Conservation (phyloP, 2,888 invertebrate genomes). For the Neocrepidodera transversa region DNA sequence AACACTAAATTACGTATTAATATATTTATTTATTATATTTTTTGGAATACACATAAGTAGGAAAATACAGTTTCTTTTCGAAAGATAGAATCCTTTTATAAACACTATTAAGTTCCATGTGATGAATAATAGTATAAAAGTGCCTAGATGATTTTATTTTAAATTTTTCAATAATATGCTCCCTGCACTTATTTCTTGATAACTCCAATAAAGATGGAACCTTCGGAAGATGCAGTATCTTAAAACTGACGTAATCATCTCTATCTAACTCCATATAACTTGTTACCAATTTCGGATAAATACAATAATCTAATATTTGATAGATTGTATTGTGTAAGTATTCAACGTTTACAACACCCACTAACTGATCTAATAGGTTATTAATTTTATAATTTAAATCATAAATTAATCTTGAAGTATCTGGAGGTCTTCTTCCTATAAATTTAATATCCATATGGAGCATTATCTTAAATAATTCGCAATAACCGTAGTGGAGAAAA, state of each 20-base stretch:
- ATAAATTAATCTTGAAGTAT: conserved; percentile 40
- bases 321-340: conserved; percentile 39
- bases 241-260: conserved; percentile 37
- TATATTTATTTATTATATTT: conserved; percentile 12
- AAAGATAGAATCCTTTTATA: conserved; percentile 48
- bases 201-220: conserved; percentile 49
- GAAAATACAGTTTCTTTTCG: conserved; percentile 44
- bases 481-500: conserved; percentile 42
- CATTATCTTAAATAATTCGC: conserved; percentile 42
- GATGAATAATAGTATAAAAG: conserved; percentile 43
- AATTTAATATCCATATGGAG: conserved; percentile 45
- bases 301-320: conserved; percentile 39
- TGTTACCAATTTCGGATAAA: conserved; percentile 36
- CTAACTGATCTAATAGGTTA: conserved; percentile 33
- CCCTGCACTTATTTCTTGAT: conserved; percentile 46
- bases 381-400: conserved; percentile 31
- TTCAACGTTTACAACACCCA: conserved; percentile 32
- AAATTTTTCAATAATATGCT: conserved; percentile 41
- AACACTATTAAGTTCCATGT: conserved; percentile 38
- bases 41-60: conserved; percentile 26
- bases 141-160: conserved; percentile 37
- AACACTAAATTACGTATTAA: no score
- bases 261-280: conserved; percentile 35
- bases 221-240: conserved; percentile 36
- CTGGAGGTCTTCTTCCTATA: conserved; percentile 31